phyloP scores from a whole-genome alignment of 2,888 invertebrate genomes.

The Nysson spinosus region DNA sequence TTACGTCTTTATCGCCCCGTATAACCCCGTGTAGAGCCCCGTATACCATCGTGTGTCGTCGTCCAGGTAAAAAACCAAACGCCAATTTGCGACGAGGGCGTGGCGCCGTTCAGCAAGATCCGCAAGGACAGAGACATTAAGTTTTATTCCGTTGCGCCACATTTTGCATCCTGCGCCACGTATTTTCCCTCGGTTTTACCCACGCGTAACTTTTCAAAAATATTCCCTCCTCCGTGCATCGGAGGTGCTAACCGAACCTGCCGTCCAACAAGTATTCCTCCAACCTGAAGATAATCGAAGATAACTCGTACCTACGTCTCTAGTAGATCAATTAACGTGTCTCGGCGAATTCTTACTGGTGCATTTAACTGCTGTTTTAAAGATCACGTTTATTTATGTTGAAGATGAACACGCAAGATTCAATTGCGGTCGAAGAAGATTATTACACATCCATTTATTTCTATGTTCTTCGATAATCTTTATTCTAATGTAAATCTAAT shows the following conservation, averaged over 20 bases:
- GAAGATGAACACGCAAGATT: no score
- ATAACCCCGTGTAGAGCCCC: neutral
- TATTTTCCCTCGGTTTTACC: constrained; percentile 25
- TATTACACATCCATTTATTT: no score
- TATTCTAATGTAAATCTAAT: no score
- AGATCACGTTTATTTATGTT: no score
- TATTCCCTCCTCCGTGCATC: constrained; percentile 7
- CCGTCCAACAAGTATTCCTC: no score
- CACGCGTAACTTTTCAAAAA: constrained; percentile 24
- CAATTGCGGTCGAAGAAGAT: no score
- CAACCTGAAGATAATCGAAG: no score
- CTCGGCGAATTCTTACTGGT: no score
- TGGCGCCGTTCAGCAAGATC: constrained; percentile 43
- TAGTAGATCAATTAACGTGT: no score
- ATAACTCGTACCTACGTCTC: no score
- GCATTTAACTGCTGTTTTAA: no score
- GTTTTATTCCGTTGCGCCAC: constrained; percentile 30
- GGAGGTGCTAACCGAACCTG: constrained; percentile 13
- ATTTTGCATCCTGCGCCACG: constrained; percentile 29
- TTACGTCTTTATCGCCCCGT: constrained; percentile 52
- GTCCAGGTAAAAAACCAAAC: constrained; percentile 16
- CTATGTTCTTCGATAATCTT: no score
- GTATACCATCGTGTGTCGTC: neutral
- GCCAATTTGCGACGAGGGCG: constrained; percentile 50
- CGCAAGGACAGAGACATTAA: constrained; percentile 51